Conservation (phyloP, 2,113 vertebrate species). For the Pampusana beccarii region DNA sequence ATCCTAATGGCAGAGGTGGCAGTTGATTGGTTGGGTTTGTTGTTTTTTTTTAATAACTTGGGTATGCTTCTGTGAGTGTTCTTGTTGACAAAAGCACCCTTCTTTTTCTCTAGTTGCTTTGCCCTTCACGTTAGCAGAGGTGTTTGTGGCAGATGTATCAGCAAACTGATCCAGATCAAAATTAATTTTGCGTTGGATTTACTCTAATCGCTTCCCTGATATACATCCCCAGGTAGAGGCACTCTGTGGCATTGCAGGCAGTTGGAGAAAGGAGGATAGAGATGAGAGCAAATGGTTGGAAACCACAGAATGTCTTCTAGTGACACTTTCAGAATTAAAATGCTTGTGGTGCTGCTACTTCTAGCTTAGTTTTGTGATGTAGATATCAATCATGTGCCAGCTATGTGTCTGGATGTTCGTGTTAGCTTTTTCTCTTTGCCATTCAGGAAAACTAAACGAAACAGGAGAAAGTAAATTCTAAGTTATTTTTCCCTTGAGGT, state of each 20-base stretch:
- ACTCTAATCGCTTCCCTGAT: not conserved
- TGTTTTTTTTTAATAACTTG: not conserved
- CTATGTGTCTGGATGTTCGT: not conserved
- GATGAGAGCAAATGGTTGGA: not conserved
- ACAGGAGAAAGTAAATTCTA: not conserved
- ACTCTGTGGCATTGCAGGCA: not conserved
- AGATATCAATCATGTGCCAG: rapidly evolving
- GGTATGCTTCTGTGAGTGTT: not conserved
- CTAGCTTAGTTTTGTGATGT: not conserved
- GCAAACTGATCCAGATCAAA: not conserved
- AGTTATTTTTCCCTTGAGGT: not conserved
- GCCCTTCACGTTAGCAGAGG: not conserved
- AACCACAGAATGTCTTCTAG: not conserved
- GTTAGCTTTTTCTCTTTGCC: not conserved
- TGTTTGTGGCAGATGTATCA: not conserved
- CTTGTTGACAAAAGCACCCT: not conserved
- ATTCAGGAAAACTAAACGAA: not conserved
- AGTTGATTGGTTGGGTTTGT: rapidly evolving
- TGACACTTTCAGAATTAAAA: not conserved
- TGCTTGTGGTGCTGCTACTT: not conserved
- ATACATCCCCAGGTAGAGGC: not conserved
- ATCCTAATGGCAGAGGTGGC: not conserved
- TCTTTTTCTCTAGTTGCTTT: not conserved
- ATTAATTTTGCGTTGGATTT: not conserved
- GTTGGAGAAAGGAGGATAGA: not conserved